phyloP scores from a whole-genome alignment of 2,888 invertebrate genomes.

The Noctua fimbriata region DNA sequence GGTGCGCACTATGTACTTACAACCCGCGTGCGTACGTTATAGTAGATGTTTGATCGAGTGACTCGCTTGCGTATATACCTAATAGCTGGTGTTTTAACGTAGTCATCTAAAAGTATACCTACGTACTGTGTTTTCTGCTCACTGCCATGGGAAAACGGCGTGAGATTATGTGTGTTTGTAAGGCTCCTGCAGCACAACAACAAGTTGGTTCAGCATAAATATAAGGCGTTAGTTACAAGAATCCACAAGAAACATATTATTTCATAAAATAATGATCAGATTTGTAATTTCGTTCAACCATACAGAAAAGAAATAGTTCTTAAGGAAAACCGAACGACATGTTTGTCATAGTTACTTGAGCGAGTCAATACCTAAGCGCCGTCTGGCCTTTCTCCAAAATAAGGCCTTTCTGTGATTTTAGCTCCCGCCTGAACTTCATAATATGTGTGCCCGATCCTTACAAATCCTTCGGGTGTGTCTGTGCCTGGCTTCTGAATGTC shows the following conservation, averaged over 20 bases:
- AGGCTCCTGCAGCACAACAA: background rate
- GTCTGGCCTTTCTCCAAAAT: slow-evolving; percentile 49
- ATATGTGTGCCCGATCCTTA: slow-evolving; percentile 9
- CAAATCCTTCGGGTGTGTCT: slow-evolving; percentile 18
- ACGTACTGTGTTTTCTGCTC: background rate
- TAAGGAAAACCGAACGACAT: slow-evolving; percentile 16
- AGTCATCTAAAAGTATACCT: background rate
- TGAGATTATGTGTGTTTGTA: background rate
- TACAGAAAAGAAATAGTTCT: slow-evolving; percentile 15
- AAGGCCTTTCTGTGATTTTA: slow-evolving; percentile 21
- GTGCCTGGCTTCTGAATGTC: background rate
- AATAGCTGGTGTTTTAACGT: background rate
- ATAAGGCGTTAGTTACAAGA: background rate
- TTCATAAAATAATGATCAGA: background rate
- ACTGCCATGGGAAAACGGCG: background rate
- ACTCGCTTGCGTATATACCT: background rate
- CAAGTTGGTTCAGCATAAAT: too few species aligned
- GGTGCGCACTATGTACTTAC: background rate
- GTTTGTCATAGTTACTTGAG: slow-evolving; percentile 30
- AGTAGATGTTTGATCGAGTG: background rate
- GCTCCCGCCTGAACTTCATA: slow-evolving; percentile 24
- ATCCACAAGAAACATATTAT: background rate
- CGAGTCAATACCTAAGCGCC: slow-evolving; percentile 18
- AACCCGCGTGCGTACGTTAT: background rate
- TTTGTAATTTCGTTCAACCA: background rate